A percentile compares a stretch with the other conserved stretches of the same genome.
Evolutionary conservation across 2,888 invertebrate species (phyloP).

Genomic region (Limnephilus marmoratus): DNA sequence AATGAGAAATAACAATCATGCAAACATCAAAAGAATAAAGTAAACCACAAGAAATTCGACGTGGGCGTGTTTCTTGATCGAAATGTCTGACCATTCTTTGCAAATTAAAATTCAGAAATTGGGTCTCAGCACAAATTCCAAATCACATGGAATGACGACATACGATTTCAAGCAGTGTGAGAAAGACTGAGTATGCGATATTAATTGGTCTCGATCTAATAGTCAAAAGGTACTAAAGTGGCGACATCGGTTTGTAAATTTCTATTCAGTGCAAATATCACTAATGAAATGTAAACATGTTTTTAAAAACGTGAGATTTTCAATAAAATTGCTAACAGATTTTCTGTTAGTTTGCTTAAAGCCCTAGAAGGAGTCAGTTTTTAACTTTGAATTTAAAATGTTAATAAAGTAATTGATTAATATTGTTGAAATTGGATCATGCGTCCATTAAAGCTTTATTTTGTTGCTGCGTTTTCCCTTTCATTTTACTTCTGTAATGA

Average conservation of each 20-base stretch:
- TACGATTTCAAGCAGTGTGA: too few relatives aligned
- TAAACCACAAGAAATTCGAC: too few relatives aligned
- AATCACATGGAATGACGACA: too few relatives aligned
- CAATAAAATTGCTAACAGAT: not conserved
- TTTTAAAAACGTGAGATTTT: not conserved
- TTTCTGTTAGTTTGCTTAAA: not conserved
- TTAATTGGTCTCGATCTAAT: too few relatives aligned
- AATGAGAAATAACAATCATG: not conserved
- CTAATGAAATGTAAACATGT: not conserved
- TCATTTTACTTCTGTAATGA: constrained; percentile 8
- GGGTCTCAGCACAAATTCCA: too few relatives aligned
- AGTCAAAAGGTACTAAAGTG: too few relatives aligned
- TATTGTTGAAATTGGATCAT: not conserved
- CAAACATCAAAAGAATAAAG: too few relatives aligned
- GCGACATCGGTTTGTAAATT: too few relatives aligned
- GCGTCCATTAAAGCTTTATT: not conserved
- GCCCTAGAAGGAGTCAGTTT: not conserved
- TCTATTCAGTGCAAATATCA: not conserved
- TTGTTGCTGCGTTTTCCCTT: not conserved
- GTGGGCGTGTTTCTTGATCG: too few relatives aligned
- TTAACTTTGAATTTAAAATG: not conserved
- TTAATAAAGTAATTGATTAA: not conserved
- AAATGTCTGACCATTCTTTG: too few relatives aligned
- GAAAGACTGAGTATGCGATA: too few relatives aligned
- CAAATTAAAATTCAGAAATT: too few relatives aligned